Conservation (phyloP, 2,888 invertebrate genomes). For the Lymantria monacha region DNA sequence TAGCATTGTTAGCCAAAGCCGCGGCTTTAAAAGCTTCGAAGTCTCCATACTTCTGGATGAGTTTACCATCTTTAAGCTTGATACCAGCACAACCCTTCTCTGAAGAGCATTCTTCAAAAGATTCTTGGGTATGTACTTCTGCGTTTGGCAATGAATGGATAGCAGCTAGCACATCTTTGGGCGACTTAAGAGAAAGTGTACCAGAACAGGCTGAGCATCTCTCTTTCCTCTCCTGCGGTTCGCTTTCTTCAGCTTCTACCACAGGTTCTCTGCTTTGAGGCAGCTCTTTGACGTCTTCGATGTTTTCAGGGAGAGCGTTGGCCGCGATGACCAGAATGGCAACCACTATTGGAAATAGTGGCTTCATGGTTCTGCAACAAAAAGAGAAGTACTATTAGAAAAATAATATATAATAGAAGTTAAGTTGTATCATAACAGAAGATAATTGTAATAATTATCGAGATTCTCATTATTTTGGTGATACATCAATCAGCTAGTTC, state of each 20-base stretch:
- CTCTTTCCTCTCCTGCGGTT: slow-evolving; percentile 55
- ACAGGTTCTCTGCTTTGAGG: slow-evolving; percentile 54
- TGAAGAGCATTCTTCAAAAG: slow-evolving; percentile 67
- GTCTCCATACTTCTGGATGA: slow-evolving; percentile 68
- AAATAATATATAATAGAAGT: neutral
- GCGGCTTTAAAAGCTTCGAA: slow-evolving; percentile 63
- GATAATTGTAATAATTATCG: neutral
- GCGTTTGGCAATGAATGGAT: slow-evolving; percentile 53
- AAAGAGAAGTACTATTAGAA: neutral
- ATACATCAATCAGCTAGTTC: no score
- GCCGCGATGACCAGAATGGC: slow-evolving; percentile 58
- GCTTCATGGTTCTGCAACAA: slow-evolving; percentile 78
- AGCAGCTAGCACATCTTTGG: slow-evolving; percentile 54
- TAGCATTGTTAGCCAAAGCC: slow-evolving; percentile 47
- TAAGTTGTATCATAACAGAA: neutral
- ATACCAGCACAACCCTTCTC: slow-evolving; percentile 74
- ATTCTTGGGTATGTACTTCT: slow-evolving; percentile 68
- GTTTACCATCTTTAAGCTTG: slow-evolving; percentile 70
- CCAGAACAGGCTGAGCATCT: slow-evolving; percentile 60
- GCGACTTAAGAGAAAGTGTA: slow-evolving; percentile 49
- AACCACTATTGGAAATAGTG: slow-evolving; percentile 69
- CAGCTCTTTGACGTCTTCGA: slow-evolving; percentile 58
- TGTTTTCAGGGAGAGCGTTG: slow-evolving; percentile 60
- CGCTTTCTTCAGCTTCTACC: slow-evolving; percentile 58
- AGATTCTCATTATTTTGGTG: no score